Evolutionary conservation across 2,113 vertebrate genomes (phyloP).

Genomic region (Paracanthobrama guichenoti): DNA sequence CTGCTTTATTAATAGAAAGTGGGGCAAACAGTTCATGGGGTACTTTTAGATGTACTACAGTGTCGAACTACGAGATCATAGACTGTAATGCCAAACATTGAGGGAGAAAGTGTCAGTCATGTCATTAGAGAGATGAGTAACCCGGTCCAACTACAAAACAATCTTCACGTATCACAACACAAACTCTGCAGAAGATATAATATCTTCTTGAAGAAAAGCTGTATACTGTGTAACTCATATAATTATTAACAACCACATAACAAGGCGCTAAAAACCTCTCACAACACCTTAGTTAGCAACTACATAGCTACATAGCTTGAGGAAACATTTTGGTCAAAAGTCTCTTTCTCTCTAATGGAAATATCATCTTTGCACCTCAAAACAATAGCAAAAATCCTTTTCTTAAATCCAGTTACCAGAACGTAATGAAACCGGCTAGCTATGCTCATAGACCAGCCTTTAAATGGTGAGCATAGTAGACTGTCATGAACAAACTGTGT

Average conservation of each 20-base stretch:
- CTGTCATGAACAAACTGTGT: not conserved
- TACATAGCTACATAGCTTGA: no score
- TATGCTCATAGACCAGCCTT: not conserved
- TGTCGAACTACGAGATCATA: constrained; percentile 38
- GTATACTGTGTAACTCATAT: not conserved
- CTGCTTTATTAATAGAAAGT: constrained; percentile 77
- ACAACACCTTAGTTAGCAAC: not conserved
- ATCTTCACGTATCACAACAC: not conserved
- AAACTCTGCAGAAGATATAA: not conserved
- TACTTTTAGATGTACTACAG: constrained; percentile 63
- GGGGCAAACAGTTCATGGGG: constrained; percentile 70
- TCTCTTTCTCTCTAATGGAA: no score
- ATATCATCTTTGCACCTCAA: not conserved
- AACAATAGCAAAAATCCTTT: not conserved
- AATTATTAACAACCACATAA: constrained; percentile 10
- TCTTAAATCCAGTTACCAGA: not conserved
- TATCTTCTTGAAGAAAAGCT: not conserved
- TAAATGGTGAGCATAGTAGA: not conserved
- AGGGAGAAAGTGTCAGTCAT: not conserved
- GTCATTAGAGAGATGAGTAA: constrained; percentile 6
- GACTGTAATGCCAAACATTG: constrained; percentile 10
- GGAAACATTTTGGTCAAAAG: not conserved
- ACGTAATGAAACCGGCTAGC: not conserved
- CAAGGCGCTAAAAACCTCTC: not conserved
- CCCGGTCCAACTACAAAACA: constrained; percentile 18